Evolutionary conservation across 2,113 vertebrate genomes (phyloP).

Genomic region (Pagrus major): DNA sequence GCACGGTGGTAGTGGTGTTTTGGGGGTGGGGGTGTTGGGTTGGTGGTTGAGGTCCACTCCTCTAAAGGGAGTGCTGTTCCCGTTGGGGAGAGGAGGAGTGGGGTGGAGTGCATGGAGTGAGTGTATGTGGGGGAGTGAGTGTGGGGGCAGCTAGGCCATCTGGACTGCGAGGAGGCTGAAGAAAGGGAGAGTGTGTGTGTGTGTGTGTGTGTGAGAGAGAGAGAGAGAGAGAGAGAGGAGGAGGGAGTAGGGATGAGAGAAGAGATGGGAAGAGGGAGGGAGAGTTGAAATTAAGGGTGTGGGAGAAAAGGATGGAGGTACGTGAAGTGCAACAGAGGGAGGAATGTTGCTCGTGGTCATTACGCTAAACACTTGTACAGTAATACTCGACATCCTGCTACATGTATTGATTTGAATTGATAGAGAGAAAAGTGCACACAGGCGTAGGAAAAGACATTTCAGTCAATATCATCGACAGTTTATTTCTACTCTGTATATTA

Average conservation of each 20-base stretch:
- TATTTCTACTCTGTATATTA: background rate
- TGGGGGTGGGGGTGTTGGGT: background rate
- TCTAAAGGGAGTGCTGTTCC: constrained; percentile 73
- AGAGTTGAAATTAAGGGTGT: constrained; percentile 45
- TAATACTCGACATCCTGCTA: constrained; percentile 22
- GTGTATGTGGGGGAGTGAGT: constrained; percentile 77
- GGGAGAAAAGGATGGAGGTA: constrained; percentile 50
- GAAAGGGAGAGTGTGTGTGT: constrained; percentile 64
- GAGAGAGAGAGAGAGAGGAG: constrained; percentile 25
- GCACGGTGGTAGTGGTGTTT: constrained; percentile 29
- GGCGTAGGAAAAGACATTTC: constrained; percentile 24
- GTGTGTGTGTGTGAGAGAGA: constrained; percentile 15
- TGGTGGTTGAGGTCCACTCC: constrained; percentile 30
- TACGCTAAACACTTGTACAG: constrained; percentile 30
- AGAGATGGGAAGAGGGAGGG: constrained; percentile 44
- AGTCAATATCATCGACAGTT: background rate
- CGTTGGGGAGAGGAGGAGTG: constrained; percentile 56
- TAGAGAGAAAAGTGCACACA: constrained; percentile 22
- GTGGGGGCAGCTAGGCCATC: constrained; percentile 83
- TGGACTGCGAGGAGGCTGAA: constrained; percentile 82
- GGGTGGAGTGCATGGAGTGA: constrained; percentile 72
- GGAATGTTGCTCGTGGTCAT: constrained; percentile 57
- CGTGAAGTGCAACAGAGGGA: constrained; percentile 45
- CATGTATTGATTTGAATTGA: constrained; percentile 46
- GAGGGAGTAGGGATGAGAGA: constrained; percentile 48